These are phyloP conservation scores for Sitodiplosis mosellana DNA, from an alignment of 1,140 invertebrate genomes.

Conservation along the genomic window DNA sequence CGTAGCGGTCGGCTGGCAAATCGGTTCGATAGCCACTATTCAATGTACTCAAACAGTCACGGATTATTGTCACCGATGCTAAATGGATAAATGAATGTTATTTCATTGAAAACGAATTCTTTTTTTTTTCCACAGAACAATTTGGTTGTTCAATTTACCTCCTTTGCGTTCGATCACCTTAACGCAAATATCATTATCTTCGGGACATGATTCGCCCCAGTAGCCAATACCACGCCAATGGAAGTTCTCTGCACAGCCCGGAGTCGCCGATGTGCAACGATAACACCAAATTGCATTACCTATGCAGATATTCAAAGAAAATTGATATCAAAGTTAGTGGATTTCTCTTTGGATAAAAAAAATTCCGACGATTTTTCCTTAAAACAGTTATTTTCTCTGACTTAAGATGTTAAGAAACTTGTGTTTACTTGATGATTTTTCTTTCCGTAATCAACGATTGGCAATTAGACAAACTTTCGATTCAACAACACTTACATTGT, in stretches of 20 bases:
- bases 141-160: constrained; percentile 36
- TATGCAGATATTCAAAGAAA: too few relatives aligned
- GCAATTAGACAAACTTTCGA: too few relatives aligned
- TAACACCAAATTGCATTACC: constrained; percentile 60
- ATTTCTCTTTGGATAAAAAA: too few relatives aligned
- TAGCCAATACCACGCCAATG: constrained; percentile 56
- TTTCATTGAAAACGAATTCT: too few relatives aligned
- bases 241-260: constrained; percentile 66
- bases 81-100: constrained; percentile 5
- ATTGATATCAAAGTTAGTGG: too few relatives aligned
- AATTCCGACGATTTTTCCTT: too few relatives aligned
- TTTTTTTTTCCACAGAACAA: too few relatives aligned
- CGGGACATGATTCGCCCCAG: constrained; percentile 55
- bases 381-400: too few relatives aligned
- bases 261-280: constrained; percentile 71
- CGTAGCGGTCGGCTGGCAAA: constrained; percentile 81
- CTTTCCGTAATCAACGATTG: too few relatives aligned
- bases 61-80: constrained; percentile 63
- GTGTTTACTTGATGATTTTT: too few relatives aligned
- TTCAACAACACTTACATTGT: too few relatives aligned
- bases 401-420: too few relatives aligned
- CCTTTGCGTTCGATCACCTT: constrained; percentile 77
- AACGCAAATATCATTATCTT: constrained; percentile 72
- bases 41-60: constrained; percentile 69
- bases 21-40: constrained; percentile 51